Base-by-base conservation (phyloP, 2,888 invertebrate genomes). In the Monoplex corrugatus region DNA sequence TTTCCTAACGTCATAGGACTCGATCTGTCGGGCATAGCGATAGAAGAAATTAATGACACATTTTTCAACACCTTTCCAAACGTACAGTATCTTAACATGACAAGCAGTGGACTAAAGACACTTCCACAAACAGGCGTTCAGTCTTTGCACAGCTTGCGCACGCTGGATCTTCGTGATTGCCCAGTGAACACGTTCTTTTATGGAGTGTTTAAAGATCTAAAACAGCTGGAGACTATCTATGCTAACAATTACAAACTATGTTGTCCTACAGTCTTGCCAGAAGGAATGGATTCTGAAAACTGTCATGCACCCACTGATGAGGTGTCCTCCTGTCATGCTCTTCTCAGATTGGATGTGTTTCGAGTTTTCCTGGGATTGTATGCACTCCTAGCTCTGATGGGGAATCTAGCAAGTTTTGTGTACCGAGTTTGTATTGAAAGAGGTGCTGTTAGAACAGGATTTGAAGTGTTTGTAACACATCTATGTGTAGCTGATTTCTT, bases 401-500 rank as follows among this genome's bases (percentile, higher is more conserved):
- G 89, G 0, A 89, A 89, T 38, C 8, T 32, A 5, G 87, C 87
- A 35, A 87, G 87, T 84, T 68, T 89, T 40, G 19, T 89, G 3
- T 87, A 87, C 28, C 80, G 89, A 6, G 57, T 89, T 8, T 44
- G 82, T 35, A 40, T 89, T 50, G 84, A 83, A 1, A 68, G 10
- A 5, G 32, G 23, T 0, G 35, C 35, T 2, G 50, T 1, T 8
- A 44, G 57, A 16, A 43, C 82, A 35, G 87, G 89, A 2, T 89
- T 50, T 50, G 83, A 89, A 8, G 85, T 88, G 2, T 88, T 91
- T 28, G 90, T 91, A 40, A 88, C 91, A n/a, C 89, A 89, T 57
- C 86, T 91, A 44, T 82, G 88, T 38, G 38, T 87, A 0, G 89
- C 91, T 23, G 89, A 91, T 10, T 90, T 92, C 43, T 88, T 90